These are phyloP conservation scores for Anableps anableps DNA, from an alignment of 2,797 vertebrate genomes.

Conservation along the genomic window DNA sequence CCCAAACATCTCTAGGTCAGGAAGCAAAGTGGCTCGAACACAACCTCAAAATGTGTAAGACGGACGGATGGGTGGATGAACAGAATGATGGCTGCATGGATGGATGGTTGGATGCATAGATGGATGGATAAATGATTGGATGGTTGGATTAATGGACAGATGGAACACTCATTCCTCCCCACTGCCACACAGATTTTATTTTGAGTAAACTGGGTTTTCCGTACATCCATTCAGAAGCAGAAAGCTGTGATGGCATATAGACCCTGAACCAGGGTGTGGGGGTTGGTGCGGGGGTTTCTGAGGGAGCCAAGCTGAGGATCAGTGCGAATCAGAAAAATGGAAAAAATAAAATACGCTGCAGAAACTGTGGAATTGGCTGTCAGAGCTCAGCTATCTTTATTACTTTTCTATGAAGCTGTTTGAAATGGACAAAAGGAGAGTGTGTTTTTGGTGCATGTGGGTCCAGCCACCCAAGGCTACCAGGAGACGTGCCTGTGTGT, in stretches of 20 bases:
- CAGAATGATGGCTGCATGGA: neutral
- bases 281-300: too few species aligned
- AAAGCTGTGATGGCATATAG: neutral
- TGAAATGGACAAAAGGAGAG: slow-evolving; percentile 70
- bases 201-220: too few species aligned
- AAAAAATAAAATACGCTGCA: slow-evolving; percentile 38
- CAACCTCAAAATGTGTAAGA: too few species aligned
- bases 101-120: neutral
- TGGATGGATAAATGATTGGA: neutral
- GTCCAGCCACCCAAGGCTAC: slow-evolving; percentile 71
- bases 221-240: too few species aligned
- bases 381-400: slow-evolving; percentile 72
- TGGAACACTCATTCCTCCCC: too few species aligned
- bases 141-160: neutral
- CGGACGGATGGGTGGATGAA: neutral
- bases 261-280: too few species aligned
- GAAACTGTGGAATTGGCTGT: slow-evolving; percentile 57
- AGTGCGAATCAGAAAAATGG: neutral
- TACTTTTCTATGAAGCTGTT: slow-evolving; percentile 73
- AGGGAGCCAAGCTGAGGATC: neutral
- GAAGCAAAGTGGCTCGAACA: too few species aligned
- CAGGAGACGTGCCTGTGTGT: slow-evolving; percentile 32
- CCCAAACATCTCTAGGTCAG: neutral
- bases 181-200: too few species aligned
- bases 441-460: slow-evolving; percentile 66